These are phyloP conservation scores for Polyommatus icarus DNA, from an alignment of 2,888 invertebrate species.

Conservation along the genomic window DNA sequence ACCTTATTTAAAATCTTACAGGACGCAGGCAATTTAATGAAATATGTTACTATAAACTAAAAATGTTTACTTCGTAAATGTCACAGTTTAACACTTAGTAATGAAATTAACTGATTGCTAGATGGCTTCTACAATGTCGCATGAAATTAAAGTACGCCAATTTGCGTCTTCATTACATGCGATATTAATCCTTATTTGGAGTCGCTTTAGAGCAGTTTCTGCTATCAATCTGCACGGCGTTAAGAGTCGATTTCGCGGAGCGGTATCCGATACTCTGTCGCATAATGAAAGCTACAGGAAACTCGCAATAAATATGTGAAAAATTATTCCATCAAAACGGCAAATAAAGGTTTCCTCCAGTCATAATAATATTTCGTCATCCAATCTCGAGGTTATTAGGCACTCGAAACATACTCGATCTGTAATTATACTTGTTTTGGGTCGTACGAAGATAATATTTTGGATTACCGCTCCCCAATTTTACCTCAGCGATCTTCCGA, in stretches of 20 bases:
- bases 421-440: constrained; percentile 45
- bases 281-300: constrained; percentile 26
- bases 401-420: constrained; percentile 43
- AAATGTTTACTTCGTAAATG: background rate
- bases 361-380: constrained; percentile 40
- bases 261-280: constrained; percentile 6
- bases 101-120: background rate
- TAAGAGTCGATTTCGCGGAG: background rate
- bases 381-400: constrained; percentile 41
- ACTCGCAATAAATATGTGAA: constrained; percentile 32
- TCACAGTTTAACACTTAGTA: background rate
- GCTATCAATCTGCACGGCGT: background rate
- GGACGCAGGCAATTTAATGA: no score
- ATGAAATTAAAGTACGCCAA: background rate
- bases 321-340: constrained; percentile 39
- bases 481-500: constrained; percentile 39
- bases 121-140: constrained; percentile 13
- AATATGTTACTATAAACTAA: no score
- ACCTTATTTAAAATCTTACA: no score
- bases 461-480: constrained; percentile 43
- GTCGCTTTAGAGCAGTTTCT: background rate
- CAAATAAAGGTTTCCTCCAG: constrained; percentile 36
- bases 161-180: background rate
- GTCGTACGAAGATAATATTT: constrained; percentile 43
- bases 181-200: background rate